Evolutionary conservation across 2,113 vertebrate genomes (phyloP).

Genomic region (Anthoscopus minutus): DNA sequence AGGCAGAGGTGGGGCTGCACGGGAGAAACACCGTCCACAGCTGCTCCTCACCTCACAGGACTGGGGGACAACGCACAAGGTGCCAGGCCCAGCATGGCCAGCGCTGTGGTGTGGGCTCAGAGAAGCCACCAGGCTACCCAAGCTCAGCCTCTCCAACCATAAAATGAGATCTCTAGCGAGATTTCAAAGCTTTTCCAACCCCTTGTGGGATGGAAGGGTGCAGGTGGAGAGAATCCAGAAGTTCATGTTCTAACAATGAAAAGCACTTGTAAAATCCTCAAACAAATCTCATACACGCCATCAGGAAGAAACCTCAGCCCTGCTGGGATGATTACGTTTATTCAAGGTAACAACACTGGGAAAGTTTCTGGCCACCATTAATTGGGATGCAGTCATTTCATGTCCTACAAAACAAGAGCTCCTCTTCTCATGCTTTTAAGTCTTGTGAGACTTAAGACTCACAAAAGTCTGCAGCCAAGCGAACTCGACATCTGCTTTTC

Average conservation of each 20-base stretch:
- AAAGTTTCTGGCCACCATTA: not conserved
- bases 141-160: not conserved
- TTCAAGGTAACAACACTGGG: not conserved
- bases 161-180: not conserved
- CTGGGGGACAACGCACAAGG: accelerated
- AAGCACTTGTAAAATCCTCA: not conserved
- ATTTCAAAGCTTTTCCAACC: not conserved
- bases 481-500: not conserved
- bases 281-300: accelerated
- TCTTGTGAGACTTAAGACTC: not conserved
- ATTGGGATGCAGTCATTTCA: not conserved
- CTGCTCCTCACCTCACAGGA: accelerated
- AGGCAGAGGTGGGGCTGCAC: not conserved
- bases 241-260: not conserved
- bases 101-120: accelerated
- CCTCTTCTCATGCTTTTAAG: not conserved
- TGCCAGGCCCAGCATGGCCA: not conserved
- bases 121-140: accelerated
- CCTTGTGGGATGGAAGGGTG: not conserved
- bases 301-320: not conserved
- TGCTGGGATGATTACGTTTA: not conserved
- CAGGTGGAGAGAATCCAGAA: not conserved
- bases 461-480: not conserved
- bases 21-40: not conserved
- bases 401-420: not conserved